These are phyloP conservation scores for Pinctada fucata DNA, from an alignment of 2,888 invertebrate species.

Conservation along the genomic window DNA sequence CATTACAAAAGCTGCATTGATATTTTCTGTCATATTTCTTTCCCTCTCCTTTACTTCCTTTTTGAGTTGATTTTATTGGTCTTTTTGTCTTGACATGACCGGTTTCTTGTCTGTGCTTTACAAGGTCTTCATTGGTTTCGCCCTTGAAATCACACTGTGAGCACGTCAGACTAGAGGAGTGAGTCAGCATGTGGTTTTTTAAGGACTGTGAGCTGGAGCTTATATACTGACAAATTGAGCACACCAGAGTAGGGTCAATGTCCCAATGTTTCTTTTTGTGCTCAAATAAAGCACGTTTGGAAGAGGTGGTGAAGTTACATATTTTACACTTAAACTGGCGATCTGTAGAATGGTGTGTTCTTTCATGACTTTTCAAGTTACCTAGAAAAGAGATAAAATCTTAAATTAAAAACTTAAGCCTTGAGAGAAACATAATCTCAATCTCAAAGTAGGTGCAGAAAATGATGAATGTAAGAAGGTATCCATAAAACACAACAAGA, in stretches of 20 bases:
- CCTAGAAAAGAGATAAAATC: conserved; percentile 58
- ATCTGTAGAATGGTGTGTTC: conserved; percentile 71
- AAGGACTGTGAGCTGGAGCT: conserved; percentile 65
- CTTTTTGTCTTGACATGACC: not conserved
- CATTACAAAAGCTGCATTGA: conserved; percentile 73
- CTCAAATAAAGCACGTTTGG: conserved; percentile 68
- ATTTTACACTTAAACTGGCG: conserved; percentile 65
- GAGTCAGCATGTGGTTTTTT: conserved; percentile 61
- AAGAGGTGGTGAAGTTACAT: conserved; percentile 73
- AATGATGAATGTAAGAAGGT: too few relatives aligned
- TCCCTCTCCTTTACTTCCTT: conserved; percentile 26
- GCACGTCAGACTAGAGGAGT: conserved; percentile 61
- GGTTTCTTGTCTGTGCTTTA: not conserved
- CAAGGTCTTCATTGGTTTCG: conserved; percentile 48
- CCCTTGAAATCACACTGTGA: conserved; percentile 69
- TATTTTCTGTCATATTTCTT: conserved; percentile 66
- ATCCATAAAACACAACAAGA: too few relatives aligned
- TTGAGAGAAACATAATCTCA: too few relatives aligned
- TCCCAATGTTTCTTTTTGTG: conserved; percentile 70
- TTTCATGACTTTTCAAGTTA: conserved; percentile 74
- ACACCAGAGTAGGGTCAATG: conserved; percentile 50
- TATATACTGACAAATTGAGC: conserved; percentile 65
- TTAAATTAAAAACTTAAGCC: not conserved
- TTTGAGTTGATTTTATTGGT: not conserved
- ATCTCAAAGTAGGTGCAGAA: too few relatives aligned